Percentiles rank a stretch among this genome's conserved stretches.
phyloP scores from a whole-genome alignment of 2,113 vertebrate species.

The Thamnophis sirtalis region DNA sequence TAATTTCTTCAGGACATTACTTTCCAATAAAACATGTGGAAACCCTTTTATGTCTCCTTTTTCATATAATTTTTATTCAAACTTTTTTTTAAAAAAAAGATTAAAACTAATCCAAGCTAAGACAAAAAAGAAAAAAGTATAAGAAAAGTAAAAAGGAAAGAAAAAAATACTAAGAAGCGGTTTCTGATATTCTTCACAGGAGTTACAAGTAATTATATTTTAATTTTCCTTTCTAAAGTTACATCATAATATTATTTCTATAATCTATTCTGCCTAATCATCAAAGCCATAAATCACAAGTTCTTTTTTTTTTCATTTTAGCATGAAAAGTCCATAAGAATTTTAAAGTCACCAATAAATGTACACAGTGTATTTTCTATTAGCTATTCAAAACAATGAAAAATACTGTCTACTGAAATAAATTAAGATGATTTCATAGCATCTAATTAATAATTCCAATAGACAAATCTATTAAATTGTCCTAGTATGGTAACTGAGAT shows the following conservation, averaged over 20 bases:
- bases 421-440: not conserved
- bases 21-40: rapidly evolving
- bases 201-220: not conserved
- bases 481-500: not conserved
- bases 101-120: not conserved
- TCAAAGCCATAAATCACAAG: not conserved
- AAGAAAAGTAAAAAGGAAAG: not conserved
- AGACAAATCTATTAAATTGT: not conserved
- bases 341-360: not conserved
- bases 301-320: not conserved
- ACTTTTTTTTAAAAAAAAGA: not conserved
- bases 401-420: not conserved
- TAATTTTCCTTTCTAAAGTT: not conserved
- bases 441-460: not conserved
- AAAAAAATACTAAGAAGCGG: not conserved
- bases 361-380: not conserved
- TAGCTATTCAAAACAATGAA: not conserved
- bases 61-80: not conserved
- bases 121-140: not conserved
- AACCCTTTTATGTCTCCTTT: not conserved
- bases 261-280: not conserved
- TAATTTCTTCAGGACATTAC: not conserved
- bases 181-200: not conserved
- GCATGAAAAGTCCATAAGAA: not conserved
- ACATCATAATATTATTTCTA: not conserved